Percentiles rank a stretch among this genome's conserved stretches.
Evolutionary conservation across 1,140 invertebrate species (phyloP).

Genomic region (Apis dorsata): DNA sequence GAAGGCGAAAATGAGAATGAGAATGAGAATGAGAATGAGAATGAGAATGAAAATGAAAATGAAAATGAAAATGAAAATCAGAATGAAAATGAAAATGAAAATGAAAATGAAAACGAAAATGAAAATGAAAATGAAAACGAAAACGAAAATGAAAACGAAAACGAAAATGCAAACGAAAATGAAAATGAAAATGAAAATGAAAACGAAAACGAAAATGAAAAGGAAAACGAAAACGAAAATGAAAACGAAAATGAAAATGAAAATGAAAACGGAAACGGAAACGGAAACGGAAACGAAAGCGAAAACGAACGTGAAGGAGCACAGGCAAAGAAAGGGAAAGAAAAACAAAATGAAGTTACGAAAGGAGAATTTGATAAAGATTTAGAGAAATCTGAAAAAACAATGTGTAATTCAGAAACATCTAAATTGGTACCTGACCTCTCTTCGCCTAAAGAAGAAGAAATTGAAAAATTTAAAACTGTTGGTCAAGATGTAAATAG

Average conservation of each 20-base stretch:
- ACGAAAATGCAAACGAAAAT: not conserved
- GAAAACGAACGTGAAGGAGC: not conserved
- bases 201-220: too few species aligned
- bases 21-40: not conserved
- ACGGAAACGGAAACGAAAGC: too few species aligned
- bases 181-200: not conserved
- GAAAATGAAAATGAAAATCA: too few species aligned
- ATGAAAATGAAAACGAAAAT: not conserved
- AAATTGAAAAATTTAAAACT: conserved; percentile 45
- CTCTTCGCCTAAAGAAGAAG: conserved; percentile 52
- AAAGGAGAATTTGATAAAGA: conserved; percentile 50
- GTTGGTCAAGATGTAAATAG: conserved; percentile 41
- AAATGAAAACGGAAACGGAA: too few species aligned
- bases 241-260: too few species aligned
- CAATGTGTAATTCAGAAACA: conserved; percentile 50
- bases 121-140: not conserved
- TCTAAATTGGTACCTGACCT: conserved; percentile 63
- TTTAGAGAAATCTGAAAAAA: conserved; percentile 42
- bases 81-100: not conserved
- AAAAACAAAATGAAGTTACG: not conserved
- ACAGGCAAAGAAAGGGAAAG: not conserved
- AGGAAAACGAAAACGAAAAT: too few species aligned
- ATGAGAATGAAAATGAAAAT: not conserved
- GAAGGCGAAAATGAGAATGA: not conserved
- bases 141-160: not conserved